Base-by-base conservation (phyloP, 2,888 invertebrate species). In the Yponomeuta malinellus region DNA sequence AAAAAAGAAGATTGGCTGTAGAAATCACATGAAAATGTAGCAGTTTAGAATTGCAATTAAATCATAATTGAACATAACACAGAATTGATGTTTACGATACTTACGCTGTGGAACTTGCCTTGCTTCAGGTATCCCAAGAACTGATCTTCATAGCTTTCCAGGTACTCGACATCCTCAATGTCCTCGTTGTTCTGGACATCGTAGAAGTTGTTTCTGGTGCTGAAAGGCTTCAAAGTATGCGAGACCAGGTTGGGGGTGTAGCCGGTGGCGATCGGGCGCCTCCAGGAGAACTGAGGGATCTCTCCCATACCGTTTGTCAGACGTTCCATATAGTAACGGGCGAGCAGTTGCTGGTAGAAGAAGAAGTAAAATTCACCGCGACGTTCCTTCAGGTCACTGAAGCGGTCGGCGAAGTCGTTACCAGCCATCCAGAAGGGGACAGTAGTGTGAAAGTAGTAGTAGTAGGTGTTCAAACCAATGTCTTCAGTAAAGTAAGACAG, bases 401-500 rank as follows among this genome's bases (percentile, higher is more conserved):
- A 29, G 10, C 31, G 29, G 63, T 8, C 10, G 74, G 86, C 87
- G 72, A 89, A 91, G 70, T 93, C 86, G 37, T 93, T 86, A 71
- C 93, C 92, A 69, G 91, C 88, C 81, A 95, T 86, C 94, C 94
- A 95, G 92, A 94, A 94, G 63, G 95, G 94, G 78, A 92, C 92
- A 72, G 93, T 92, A 73, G 92, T 80, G 78, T 95, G 93, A 87
- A 94, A 93, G 83, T 93, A 94, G 84, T 93, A 94, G 88, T 95
- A 95, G 85, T 92, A 95, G 0, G 93, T 79, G 84, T 95, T 95
- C 78, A 95, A 86, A 72, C 94, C 95, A 75, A 95, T 88, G 78
- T 96, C 96, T 79, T 96, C 95, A 52, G 94, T 94, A 85, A 95
- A 95, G 85, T 96, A 96, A 63, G 94, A 89, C 72, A 96, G 76